Evolutionary conservation across 2,113 vertebrate genomes (phyloP).

Genomic region (Alectura lathami): DNA sequence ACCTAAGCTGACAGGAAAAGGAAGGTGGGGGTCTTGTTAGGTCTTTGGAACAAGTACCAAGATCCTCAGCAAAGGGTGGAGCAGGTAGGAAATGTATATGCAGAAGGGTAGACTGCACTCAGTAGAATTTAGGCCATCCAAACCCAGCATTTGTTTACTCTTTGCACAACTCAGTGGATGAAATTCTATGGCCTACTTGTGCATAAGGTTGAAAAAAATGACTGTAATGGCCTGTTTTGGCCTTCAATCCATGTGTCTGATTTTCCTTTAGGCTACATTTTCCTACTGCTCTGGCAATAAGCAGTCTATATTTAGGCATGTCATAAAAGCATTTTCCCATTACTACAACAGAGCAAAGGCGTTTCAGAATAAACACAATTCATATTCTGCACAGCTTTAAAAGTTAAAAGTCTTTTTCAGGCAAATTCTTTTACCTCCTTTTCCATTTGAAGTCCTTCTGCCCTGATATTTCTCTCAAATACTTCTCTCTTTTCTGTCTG

Average conservation of each 20-base stretch:
- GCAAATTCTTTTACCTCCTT: conserved; percentile 83
- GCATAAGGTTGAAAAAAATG: neutral
- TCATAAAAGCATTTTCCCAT: conserved; percentile 10
- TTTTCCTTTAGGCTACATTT: conserved; percentile 26
- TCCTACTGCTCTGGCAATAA: neutral
- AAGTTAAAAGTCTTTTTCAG: neutral
- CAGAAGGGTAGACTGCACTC: neutral
- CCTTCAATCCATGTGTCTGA: neutral
- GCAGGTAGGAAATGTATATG: neutral
- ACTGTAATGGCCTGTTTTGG: neutral
- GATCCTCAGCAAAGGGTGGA: neutral
- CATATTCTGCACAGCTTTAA: neutral
- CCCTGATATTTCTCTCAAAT: conserved; percentile 93
- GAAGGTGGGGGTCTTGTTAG: neutral
- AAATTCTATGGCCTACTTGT: conserved; percentile 31
- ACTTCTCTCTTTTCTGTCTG: conserved; percentile 91
- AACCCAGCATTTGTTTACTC: neutral
- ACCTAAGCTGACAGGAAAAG: neutral
- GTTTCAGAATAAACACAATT: neutral
- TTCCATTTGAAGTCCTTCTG: conserved; percentile 92
- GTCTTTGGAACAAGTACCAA: neutral
- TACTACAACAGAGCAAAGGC: neutral
- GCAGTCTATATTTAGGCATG: neutral
- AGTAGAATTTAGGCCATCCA: neutral
- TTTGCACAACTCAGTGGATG: neutral